Percentiles rank a stretch among this genome's conserved stretches.
Conservation (phyloP, 2,797 vertebrate genomes). For the Adrianichthys oophorus region DNA sequence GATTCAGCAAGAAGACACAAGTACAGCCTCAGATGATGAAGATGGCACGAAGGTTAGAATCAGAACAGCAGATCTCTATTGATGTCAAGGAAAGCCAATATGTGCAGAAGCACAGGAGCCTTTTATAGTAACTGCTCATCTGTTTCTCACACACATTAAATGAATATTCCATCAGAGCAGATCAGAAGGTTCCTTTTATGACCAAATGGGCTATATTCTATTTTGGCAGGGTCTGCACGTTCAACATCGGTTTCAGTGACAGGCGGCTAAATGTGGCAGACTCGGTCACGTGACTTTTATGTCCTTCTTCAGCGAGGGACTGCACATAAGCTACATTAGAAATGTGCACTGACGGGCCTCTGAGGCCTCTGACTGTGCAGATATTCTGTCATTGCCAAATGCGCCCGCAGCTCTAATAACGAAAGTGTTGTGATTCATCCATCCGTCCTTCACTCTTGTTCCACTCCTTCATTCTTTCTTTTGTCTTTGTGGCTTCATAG, state of each 20-base stretch:
- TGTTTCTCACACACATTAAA: neutral
- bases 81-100: constrained; percentile 1
- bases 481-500: too few relatives aligned
- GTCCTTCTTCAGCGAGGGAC: constrained; percentile 46
- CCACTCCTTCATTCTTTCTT: neutral
- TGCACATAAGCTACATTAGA: constrained; percentile 43
- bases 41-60: constrained; percentile 11
- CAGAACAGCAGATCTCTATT: constrained; percentile 6
- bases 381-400: constrained; percentile 61
- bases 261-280: constrained; percentile 32
- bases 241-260: constrained; percentile 41
- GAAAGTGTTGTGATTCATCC: constrained; percentile 16
- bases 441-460: neutral
- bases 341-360: constrained; percentile 55
- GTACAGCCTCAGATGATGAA: neutral
- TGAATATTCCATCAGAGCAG: neutral
- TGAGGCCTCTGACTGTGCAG: constrained; percentile 59
- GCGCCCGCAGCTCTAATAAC: constrained; percentile 55
- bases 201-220: neutral
- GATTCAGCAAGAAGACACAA: neutral
- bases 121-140: constrained; percentile 1
- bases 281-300: constrained; percentile 37
- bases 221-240: constrained; percentile 5
- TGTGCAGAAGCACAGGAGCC: neutral
- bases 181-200: neutral